A percentile compares a stretch with the other conserved stretches of the same genome.
These are phyloP conservation scores for Chloroclystis v-ata DNA, from an alignment of 2,888 invertebrate genomes.

Conservation along the genomic window DNA sequence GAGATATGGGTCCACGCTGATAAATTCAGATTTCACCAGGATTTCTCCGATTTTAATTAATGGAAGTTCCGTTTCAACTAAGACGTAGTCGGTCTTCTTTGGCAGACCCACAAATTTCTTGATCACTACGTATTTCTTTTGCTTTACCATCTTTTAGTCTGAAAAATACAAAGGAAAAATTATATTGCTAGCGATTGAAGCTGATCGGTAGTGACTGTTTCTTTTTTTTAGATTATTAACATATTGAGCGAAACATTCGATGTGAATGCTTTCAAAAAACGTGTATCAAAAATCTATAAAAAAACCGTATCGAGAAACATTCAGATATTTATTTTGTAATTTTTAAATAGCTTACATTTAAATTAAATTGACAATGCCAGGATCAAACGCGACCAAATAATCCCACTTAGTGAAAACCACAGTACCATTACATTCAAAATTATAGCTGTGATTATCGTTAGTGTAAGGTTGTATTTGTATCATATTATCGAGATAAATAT, in stretches of 20 bases:
- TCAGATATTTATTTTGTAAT: no score
- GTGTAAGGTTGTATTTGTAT: not conserved
- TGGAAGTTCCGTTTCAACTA: constrained; percentile 79
- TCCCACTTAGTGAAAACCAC: not conserved
- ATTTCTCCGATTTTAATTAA: constrained; percentile 74
- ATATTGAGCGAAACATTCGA: no score
- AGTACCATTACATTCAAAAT: not conserved
- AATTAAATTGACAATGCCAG: no score
- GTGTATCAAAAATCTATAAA: no score
- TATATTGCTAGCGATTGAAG: no score
- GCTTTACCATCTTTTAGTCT: constrained; percentile 57
- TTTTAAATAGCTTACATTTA: no score
- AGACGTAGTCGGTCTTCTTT: constrained; percentile 73
- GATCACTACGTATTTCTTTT: constrained; percentile 75
- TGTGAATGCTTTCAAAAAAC: no score
- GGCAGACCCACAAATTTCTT: constrained; percentile 78
- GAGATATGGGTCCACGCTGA: constrained; percentile 47
- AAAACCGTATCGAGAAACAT: no score
- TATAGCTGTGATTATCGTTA: not conserved
- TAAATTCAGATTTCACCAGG: constrained; percentile 43
- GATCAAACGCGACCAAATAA: not conserved
- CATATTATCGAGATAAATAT: not conserved
- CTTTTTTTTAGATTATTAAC: no score
- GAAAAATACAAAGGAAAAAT: constrained; percentile 2
- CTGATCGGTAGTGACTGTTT: no score